phyloP scores from a whole-genome alignment of 1,140 invertebrate genomes.

The Phthorimaea operculella region DNA sequence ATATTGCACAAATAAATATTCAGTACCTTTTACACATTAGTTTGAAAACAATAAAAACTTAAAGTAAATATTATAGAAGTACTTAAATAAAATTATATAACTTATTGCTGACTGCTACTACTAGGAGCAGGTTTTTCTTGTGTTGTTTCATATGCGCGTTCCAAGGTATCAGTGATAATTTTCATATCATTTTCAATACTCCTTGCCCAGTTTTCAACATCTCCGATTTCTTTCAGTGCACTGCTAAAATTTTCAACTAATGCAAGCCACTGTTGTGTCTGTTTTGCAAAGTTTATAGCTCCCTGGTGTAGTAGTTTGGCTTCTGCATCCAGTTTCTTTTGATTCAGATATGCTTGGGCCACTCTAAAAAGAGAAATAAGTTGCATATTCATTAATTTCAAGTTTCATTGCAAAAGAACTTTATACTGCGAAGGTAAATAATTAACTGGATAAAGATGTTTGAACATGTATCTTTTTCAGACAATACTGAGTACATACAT shows the following conservation, averaged over 20 bases:
- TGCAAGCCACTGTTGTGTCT: constrained; percentile 95
- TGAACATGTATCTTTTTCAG: no score
- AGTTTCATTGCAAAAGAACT: no score
- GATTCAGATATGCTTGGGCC: constrained; percentile 97
- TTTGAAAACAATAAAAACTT: no score
- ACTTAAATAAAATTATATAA: background rate
- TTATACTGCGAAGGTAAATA: no score
- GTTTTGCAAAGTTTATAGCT: constrained; percentile 94
- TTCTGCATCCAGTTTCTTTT: constrained; percentile 96
- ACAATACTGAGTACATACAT: no score
- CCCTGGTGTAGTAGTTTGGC: constrained; percentile 96
- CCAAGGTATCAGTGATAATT: constrained; percentile 90
- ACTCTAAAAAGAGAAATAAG: constrained; percentile 77
- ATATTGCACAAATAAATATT: no score
- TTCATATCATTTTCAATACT: constrained; percentile 97
- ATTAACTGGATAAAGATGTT: background rate
- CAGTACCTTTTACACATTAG: no score
- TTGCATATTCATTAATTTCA: no score
- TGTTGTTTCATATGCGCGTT: constrained; percentile 93
- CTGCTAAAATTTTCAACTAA: constrained; percentile 96
- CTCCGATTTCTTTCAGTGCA: constrained; percentile 97
- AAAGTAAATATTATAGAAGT: no score
- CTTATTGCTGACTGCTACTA: constrained; percentile 26
- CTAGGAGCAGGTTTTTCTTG: constrained; percentile 44
- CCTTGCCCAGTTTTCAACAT: constrained; percentile 98